A percentile compares a stretch with the other conserved stretches of the same genome.
These are phyloP conservation scores for Aphodius sticticus DNA, from an alignment of 2,888 invertebrate genomes.

Conservation along the genomic window DNA sequence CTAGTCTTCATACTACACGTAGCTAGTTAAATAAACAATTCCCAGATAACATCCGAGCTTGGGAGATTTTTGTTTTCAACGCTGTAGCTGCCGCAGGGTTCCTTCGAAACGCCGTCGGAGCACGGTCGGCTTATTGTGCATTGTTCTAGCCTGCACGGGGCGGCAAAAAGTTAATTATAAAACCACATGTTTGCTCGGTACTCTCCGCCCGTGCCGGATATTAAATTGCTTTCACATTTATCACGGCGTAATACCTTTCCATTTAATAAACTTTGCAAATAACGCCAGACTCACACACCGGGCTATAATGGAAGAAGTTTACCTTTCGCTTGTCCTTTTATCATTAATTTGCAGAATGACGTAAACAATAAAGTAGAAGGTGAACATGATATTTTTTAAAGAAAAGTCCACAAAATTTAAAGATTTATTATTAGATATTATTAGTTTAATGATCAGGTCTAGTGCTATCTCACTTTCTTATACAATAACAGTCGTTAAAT, in stretches of 20 bases:
- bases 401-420: too few species aligned
- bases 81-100: not conserved
- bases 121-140: not conserved
- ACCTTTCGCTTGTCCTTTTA: not conserved
- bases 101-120: not conserved
- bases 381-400: too few species aligned
- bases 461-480: too few species aligned
- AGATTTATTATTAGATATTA: too few species aligned
- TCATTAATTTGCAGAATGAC: not conserved
- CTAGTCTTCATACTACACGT: not conserved
- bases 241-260: slow-evolving; percentile 6
- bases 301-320: not conserved
- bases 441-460: too few species aligned
- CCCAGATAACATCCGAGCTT: not conserved
- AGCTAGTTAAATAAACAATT: not conserved
- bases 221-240: slow-evolving; percentile 25
- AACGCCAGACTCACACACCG: not conserved
- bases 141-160: slow-evolving; percentile 16
- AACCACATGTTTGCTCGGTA: slow-evolving; percentile 19
- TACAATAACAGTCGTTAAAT: too few species aligned
- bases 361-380: not conserved
- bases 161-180: slow-evolving; percentile 23
- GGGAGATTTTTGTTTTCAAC: slow-evolving; percentile 16
- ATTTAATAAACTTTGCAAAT: not conserved
- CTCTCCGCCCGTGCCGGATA: slow-evolving; percentile 8